phyloP scores from a whole-genome alignment of 2,888 invertebrate genomes.

The Buathra laborator region DNA sequence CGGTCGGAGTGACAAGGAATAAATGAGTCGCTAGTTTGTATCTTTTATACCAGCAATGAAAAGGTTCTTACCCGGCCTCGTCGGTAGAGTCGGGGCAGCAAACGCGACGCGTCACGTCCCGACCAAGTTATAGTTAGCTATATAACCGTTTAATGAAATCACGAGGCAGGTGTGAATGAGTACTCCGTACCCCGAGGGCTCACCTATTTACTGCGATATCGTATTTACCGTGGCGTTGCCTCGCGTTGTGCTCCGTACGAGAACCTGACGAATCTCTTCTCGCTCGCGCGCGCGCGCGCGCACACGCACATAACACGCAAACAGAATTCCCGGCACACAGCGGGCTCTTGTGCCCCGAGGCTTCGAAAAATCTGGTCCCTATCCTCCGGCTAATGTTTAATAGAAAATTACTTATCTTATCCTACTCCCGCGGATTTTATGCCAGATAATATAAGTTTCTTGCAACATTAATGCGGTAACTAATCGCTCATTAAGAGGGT shows the following conservation, averaged over 20 bases:
- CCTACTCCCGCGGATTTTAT: constrained; percentile 13
- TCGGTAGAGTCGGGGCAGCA: background rate
- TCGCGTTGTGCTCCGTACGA: constrained; percentile 1
- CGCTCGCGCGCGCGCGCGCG: background rate
- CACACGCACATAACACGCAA: constrained; percentile 4
- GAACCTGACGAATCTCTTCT: constrained; percentile 20
- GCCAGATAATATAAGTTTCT: constrained; percentile 6
- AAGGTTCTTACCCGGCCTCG: constrained; percentile 4
- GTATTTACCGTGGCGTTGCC: constrained; percentile 33
- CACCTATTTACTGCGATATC: constrained; percentile 60
- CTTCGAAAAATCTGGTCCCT: constrained; percentile 52
- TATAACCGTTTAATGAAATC: constrained; percentile 63
- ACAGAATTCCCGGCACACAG: constrained; percentile 18
- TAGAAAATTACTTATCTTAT: constrained; percentile 42
- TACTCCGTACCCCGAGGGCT: constrained; percentile 61
- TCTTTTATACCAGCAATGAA: background rate
- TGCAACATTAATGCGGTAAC: constrained; percentile 40
- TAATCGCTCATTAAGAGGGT: constrained; percentile 39
- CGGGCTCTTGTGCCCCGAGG: constrained; percentile 35
- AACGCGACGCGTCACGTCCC: constrained; percentile 16
- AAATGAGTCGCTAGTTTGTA: background rate
- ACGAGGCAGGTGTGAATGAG: constrained; percentile 67
- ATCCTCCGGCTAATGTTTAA: constrained; percentile 48
- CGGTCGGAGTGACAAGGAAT: constrained; percentile 2
- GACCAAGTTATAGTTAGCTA: constrained; percentile 12